A percentile compares a stretch with the other conserved stretches of the same genome.
Evolutionary conservation across 1,140 invertebrate genomes (phyloP).

Genomic region (Drosophila arawakana): DNA sequence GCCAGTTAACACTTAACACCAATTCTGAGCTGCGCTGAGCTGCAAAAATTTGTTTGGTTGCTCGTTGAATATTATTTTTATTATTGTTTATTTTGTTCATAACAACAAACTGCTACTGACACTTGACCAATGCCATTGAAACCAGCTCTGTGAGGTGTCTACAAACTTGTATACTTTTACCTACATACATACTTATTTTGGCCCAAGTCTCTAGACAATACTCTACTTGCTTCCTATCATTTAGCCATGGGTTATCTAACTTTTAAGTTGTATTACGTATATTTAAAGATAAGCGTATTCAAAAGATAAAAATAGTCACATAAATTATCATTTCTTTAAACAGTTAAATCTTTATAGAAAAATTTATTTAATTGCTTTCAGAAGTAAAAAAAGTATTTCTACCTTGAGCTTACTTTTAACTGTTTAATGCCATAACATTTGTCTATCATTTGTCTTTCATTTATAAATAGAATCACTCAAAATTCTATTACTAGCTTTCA

Average conservation of each 20-base stretch:
- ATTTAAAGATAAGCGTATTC: conserved; percentile 11
- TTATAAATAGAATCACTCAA: too few species aligned
- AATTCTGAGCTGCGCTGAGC: conserved; percentile 26
- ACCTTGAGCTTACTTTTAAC: too few species aligned
- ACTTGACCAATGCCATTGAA: conserved; percentile 43
- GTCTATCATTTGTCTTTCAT: too few species aligned
- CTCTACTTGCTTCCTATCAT: not conserved
- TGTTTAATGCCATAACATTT: too few species aligned
- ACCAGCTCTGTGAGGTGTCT: conserved; percentile 14
- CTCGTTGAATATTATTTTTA: conserved; percentile 19
- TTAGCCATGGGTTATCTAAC: conserved; percentile 15
- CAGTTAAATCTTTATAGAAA: not conserved
- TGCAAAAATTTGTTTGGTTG: conserved; percentile 23
- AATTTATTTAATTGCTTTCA: too few species aligned
- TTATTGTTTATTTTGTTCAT: not conserved
- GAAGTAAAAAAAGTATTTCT: too few species aligned
- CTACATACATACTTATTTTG: conserved; percentile 13
- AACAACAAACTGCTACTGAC: conserved; percentile 23
- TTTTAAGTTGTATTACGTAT: not conserved
- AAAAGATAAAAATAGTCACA: not conserved
- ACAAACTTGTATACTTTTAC: conserved; percentile 5
- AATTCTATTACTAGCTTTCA: too few species aligned
- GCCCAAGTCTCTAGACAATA: conserved; percentile 23
- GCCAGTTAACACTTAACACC: conserved; percentile 42
- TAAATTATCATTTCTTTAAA: too few species aligned